These are phyloP conservation scores for Opisthocomus hoazin DNA, from an alignment of 2,113 vertebrate genomes.

Conservation along the genomic window DNA sequence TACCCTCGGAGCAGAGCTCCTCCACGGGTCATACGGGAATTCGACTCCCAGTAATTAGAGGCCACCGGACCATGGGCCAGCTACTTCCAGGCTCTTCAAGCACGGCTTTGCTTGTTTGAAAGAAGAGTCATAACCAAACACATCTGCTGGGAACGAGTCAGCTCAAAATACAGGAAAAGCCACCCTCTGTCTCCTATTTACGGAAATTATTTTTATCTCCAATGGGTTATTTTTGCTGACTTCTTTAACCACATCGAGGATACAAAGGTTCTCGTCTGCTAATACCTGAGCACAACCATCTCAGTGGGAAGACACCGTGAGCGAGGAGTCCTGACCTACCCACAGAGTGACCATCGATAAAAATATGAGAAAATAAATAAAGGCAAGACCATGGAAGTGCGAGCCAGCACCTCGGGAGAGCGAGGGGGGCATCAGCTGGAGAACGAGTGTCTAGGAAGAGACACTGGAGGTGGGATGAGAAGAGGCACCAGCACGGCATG, in stretches of 20 bases:
- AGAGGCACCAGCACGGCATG: fast-evolving
- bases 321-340: not conserved
- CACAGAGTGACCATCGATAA: not conserved
- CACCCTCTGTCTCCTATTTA: not conserved
- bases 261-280: not conserved
- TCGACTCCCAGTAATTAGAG: not conserved
- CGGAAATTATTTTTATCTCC: not conserved
- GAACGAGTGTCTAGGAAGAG: not conserved
- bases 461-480: not conserved
- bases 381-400: fast-evolving
- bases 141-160: not conserved
- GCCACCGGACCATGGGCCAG: fast-evolving
- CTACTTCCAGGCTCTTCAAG: not conserved
- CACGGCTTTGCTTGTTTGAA: not conserved
- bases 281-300: not conserved
- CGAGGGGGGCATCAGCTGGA: fast-evolving
- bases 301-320: not conserved
- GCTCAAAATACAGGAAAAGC: not conserved
- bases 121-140: not conserved
- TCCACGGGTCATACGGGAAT: fast-evolving
- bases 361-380: not conserved
- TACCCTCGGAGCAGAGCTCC: not conserved
- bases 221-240: not conserved
- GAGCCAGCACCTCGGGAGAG: not conserved
- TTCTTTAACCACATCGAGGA: not conserved